Evolutionary conservation across 2,113 vertebrate genomes (phyloP), one percentile per base, ranked within the genome.

Genomic region (Centropus bengalensis): DNA sequence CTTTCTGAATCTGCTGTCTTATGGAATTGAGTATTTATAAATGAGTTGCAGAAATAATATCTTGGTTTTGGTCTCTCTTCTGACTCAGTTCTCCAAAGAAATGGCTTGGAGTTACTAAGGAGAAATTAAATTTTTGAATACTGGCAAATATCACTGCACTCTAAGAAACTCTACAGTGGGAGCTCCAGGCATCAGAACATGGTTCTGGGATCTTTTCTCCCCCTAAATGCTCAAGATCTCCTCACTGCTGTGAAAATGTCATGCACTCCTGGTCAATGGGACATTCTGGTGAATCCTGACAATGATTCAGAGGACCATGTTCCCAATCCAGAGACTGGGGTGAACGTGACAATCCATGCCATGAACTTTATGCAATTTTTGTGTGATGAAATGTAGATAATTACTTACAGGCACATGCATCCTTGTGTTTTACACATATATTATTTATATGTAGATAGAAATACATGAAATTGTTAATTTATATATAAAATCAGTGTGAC

Each of bases 221-320:
- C n/a, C 28, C 4, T n/a, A 14, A 66, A 59, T 86, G 89, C 32
- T 75, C 42, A 28, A 19, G 6, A 4, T 66, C 4, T 85, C 30
- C 27, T 56, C 22, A 60, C 14, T 40, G n/a, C 14, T 79, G 36
- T 30, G 70, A 51, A 78, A 62, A 70, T 44, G n/a, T 88, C 70
- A 59, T n/a, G 21, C 27, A 7, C n/a, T 33, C 6, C 1, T 12
- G 45, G 36, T 69, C 54, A 86, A 16, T 0, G 0, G n/a, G 45
- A 27, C 7, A 30, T 6, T 45, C 17, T 49, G 8, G n/a, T 44
- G 54, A 80, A 47, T 49, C 21, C n/a, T 80, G 30, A 23, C 30
- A 63, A 21, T 74, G 18, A 28, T 40, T 54, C 55, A 74, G n/a
- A 16, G 54, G 40, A 62, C 9, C 14, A 6, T 1, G 1, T 56